phyloP scores from a whole-genome alignment of 2,113 vertebrate genomes.

The Tragulus kanchil region DNA sequence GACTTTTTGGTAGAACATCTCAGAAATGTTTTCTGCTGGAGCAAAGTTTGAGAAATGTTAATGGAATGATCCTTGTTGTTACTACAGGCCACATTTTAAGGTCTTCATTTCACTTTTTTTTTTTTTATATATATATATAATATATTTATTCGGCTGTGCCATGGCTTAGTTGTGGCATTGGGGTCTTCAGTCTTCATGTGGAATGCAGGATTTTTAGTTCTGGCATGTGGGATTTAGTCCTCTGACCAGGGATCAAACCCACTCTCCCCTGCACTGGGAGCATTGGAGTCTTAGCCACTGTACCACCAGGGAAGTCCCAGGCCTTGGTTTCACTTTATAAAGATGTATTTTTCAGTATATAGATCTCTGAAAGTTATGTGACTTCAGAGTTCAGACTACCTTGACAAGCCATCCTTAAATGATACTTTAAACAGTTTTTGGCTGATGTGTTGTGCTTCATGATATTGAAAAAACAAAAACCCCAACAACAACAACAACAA shows the following conservation, averaged over 20 bases:
- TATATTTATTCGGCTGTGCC: too few relatives aligned
- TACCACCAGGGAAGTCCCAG: too few relatives aligned
- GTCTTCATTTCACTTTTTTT: conserved; percentile 46
- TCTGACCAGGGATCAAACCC: too few relatives aligned
- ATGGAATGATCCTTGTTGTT: conserved; percentile 36
- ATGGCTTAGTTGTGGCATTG: too few relatives aligned
- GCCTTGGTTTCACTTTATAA: conserved; percentile 59
- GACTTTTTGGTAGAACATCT: conserved; percentile 14
- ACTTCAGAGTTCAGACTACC: neutral
- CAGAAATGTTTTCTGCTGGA: conserved; percentile 10
- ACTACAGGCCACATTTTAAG: conserved; percentile 15
- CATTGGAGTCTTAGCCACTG: too few relatives aligned
- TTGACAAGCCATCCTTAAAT: conserved; percentile 20
- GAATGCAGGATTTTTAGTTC: too few relatives aligned
- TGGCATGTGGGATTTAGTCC: too few relatives aligned
- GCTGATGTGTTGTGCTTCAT: neutral
- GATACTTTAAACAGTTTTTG: conserved; percentile 47
- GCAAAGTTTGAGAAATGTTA: neutral
- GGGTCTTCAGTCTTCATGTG: too few relatives aligned
- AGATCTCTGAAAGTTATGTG: conserved; percentile 17
- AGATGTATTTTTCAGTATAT: conserved; percentile 9
- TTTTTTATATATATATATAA: too few relatives aligned
- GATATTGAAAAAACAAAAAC: neutral
- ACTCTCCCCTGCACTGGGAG: too few relatives aligned
- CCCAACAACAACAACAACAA: neutral